Percentiles rank a stretch among this genome's conserved stretches.
phyloP scores from a whole-genome alignment of 2,797 vertebrate species.

The Lepus oiostolus region DNA sequence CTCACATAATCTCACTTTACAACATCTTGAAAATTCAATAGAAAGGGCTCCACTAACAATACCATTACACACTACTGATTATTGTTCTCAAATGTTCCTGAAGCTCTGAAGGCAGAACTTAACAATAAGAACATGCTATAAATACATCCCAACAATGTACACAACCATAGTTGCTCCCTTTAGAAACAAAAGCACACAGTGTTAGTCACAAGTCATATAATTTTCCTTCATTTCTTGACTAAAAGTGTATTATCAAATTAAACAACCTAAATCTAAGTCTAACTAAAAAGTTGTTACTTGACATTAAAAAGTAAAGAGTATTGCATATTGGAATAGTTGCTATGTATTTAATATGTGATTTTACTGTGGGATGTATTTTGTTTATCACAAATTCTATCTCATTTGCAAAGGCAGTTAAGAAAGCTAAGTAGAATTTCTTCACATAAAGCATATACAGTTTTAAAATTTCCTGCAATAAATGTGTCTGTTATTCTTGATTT shows the following conservation, averaged over 20 bases:
- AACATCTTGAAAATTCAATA: constrained; percentile 92
- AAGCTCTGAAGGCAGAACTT: constrained; percentile 89
- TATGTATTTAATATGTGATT: background rate
- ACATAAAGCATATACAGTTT: constrained; percentile 8
- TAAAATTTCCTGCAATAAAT: constrained; percentile 38
- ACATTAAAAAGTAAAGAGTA: constrained; percentile 35
- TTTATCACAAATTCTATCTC: background rate
- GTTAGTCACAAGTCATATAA: constrained; percentile 88
- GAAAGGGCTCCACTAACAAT: constrained; percentile 90
- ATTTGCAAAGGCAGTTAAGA: constrained; percentile 12
- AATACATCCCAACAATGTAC: constrained; percentile 89
- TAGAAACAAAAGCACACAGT: constrained; percentile 84
- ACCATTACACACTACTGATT: constrained; percentile 89
- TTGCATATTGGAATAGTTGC: background rate
- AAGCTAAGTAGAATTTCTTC: constrained; percentile 18
- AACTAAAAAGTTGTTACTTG: constrained; percentile 58
- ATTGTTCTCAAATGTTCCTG: constrained; percentile 90
- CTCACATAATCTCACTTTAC: constrained; percentile 92
- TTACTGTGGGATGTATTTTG: background rate
- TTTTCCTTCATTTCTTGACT: constrained; percentile 66
- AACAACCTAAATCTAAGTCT: constrained; percentile 58
- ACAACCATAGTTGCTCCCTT: constrained; percentile 82
- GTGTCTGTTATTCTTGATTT: constrained; percentile 48
- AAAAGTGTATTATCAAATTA: constrained; percentile 59
- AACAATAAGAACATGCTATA: constrained; percentile 87